Evolutionary conservation across 2,888 invertebrate species (phyloP).

Genomic region (Galerucella nymphaeae): DNA sequence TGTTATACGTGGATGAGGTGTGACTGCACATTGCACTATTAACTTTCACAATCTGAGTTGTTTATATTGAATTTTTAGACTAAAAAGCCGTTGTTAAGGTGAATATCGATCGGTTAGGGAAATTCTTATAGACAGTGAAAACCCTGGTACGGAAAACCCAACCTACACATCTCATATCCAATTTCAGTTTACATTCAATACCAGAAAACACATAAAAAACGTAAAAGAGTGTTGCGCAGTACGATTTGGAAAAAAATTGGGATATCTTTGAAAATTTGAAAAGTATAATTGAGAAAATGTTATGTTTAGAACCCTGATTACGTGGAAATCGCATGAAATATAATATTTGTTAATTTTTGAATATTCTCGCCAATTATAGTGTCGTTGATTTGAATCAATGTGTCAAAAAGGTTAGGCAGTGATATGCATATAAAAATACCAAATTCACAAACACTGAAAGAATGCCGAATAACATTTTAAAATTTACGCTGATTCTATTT

Average conservation of each 20-base stretch:
- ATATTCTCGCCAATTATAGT: not conserved
- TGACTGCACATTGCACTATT: constrained; percentile 61
- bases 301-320: not conserved
- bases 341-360: not conserved
- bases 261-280: no score
- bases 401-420: not conserved
- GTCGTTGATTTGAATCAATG: not conserved
- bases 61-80: constrained; percentile 35
- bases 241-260: no score
- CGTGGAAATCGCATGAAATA: not conserved
- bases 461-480: not conserved
- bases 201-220: no score
- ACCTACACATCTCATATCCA: not conserved
- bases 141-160: not conserved
- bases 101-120: constrained; percentile 35
- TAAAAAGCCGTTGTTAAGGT: constrained; percentile 38
- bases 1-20: constrained; percentile 73
- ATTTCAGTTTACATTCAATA: no score
- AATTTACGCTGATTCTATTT: not conserved
- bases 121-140: constrained; percentile 9
- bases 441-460: not conserved
- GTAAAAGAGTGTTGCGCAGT: no score
- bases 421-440: not conserved
- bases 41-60: constrained; percentile 28
- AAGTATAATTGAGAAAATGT: no score